Evolutionary conservation across 2,888 invertebrate genomes (phyloP).

Genomic region (Phanerotoma sp.): DNA sequence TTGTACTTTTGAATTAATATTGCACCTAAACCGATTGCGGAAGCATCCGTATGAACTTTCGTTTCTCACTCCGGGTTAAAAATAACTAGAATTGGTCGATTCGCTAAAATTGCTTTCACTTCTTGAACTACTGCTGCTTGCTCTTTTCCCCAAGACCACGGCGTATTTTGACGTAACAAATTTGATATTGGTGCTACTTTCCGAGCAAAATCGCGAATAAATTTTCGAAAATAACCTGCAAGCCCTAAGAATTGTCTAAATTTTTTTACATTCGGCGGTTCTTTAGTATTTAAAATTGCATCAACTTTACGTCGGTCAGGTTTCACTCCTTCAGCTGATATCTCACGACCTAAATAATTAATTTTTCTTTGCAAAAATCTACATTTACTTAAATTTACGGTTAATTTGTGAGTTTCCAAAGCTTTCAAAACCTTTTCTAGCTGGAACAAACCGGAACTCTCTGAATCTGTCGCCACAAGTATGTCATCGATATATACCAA

Average conservation of each 20-base stretch:
- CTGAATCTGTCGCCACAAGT: slow-evolving; percentile 33
- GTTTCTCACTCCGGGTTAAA: slow-evolving; percentile 38
- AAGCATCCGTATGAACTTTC: slow-evolving; percentile 49
- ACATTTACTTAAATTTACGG: slow-evolving; percentile 38
- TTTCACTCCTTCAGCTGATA: background rate
- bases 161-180: slow-evolving; percentile 35
- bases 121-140: slow-evolving; percentile 38
- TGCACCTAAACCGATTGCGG: slow-evolving; percentile 41
- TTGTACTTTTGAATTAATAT: slow-evolving; percentile 42
- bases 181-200: slow-evolving; percentile 38
- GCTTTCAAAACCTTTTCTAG: slow-evolving; percentile 33
- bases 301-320: slow-evolving; percentile 2
- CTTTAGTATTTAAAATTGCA: background rate
- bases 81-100: slow-evolving; percentile 39
- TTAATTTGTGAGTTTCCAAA: slow-evolving; percentile 29
- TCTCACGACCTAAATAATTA: slow-evolving; percentile 18
- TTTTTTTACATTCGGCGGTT: background rate
- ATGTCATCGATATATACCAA: slow-evolving; percentile 39
- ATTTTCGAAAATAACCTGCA: slow-evolving; percentile 25
- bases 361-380: slow-evolving; percentile 24
- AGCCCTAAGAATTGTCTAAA: slow-evolving; percentile 11
- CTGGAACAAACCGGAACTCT: slow-evolving; percentile 31
- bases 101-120: slow-evolving; percentile 35
- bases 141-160: slow-evolving; percentile 33
- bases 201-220: slow-evolving; percentile 37